A percentile compares a stretch with the other conserved stretches of the same genome.
Evolutionary conservation across 2,888 invertebrate genomes (phyloP).

Genomic region (Leptodirus hochenwartii): DNA sequence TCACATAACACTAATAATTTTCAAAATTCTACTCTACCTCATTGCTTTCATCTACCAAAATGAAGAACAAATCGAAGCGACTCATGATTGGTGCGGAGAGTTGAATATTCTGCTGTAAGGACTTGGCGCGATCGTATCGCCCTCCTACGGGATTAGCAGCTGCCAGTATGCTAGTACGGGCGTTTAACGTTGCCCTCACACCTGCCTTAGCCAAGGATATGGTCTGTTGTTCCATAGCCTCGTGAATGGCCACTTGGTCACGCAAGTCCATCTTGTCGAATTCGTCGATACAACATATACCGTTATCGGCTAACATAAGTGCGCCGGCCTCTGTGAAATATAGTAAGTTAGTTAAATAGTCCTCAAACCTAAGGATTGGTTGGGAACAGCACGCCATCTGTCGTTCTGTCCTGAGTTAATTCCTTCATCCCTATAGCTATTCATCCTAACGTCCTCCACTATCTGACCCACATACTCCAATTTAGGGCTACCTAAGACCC

Average conservation of each 20-base stretch:
- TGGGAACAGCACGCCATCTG: too few relatives aligned
- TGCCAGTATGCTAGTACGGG: conserved; percentile 91
- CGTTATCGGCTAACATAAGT: conserved; percentile 96
- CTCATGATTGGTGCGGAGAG: conserved; percentile 97
- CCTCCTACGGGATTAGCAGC: conserved; percentile 98
- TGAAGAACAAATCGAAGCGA: conserved; percentile 95
- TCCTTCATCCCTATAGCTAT: too few relatives aligned
- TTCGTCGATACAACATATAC: conserved; percentile 97
- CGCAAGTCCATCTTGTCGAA: conserved; percentile 98
- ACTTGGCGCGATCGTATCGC: conserved; percentile 84
- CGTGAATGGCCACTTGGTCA: conserved; percentile 99
- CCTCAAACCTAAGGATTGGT: too few relatives aligned
- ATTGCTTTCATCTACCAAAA: conserved; percentile 92
- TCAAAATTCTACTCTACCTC: too few relatives aligned
- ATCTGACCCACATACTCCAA: too few relatives aligned
- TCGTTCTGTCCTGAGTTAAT: too few relatives aligned
- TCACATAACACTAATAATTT: too few relatives aligned
- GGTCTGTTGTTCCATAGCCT: conserved; percentile 99
- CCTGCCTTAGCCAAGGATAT: conserved; percentile 98
- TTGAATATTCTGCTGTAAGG: conserved; percentile 84
- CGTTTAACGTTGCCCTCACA: conserved; percentile 91
- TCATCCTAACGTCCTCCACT: too few relatives aligned
- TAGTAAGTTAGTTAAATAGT: too few relatives aligned
- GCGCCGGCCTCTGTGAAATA: too few relatives aligned
- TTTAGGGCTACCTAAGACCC: too few relatives aligned